Conservation (phyloP, 1,140 invertebrate species). For the Drosophila paulistorum region DNA sequence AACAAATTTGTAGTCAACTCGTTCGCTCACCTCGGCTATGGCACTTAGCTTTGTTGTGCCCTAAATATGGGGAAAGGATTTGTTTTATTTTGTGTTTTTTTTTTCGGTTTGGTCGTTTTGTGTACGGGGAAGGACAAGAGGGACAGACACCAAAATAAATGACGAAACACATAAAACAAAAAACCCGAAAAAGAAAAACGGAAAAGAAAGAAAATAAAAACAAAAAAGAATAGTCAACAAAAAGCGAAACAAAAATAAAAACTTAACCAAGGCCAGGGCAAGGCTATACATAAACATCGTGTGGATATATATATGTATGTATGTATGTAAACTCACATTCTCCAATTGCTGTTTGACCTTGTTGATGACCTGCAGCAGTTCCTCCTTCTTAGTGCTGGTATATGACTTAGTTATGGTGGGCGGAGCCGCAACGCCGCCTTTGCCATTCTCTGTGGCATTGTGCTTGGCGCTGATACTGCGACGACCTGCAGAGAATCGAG, state of each 20-base stretch:
- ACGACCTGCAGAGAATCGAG: constrained; percentile 53
- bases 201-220: constrained; percentile 41
- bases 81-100: constrained; percentile 24
- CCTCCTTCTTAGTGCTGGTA: constrained; percentile 90
- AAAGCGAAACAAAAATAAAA: constrained; percentile 18
- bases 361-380: constrained; percentile 92
- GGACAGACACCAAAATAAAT: constrained; percentile 68
- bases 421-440: constrained; percentile 65
- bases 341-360: constrained; percentile 94
- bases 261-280: constrained; percentile 6
- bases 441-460: constrained; percentile 72
- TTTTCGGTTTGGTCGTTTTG: constrained; percentile 25
- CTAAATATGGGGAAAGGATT: constrained; percentile 52
- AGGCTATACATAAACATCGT: background rate
- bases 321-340: constrained; percentile 87
- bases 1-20: constrained; percentile 24
- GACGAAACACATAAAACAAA: constrained; percentile 58
- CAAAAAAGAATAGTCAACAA: constrained; percentile 37
- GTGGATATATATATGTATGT: no score
- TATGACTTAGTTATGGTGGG: constrained; percentile 84
- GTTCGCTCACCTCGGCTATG: constrained; percentile 77
- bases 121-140: constrained; percentile 33
- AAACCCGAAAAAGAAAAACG: constrained; percentile 47
- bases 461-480: constrained; percentile 83
- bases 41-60: constrained; percentile 76